phyloP scores from a whole-genome alignment of 1,140 invertebrate species.

The Aradophagus sp. region DNA sequence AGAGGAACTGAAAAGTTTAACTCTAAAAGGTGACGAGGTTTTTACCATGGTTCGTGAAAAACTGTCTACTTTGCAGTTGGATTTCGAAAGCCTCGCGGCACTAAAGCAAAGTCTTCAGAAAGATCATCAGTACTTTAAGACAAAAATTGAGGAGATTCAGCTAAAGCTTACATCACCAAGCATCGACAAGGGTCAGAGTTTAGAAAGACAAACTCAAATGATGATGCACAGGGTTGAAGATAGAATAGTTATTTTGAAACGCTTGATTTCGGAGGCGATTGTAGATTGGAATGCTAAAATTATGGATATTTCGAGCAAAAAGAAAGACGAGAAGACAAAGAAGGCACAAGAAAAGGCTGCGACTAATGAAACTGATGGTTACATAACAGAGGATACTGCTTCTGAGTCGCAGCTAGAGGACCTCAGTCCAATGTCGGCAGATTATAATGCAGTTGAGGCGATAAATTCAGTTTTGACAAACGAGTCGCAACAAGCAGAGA shows the following conservation, averaged over 20 bases:
- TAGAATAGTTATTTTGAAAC: constrained; percentile 79
- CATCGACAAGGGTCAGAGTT: constrained; percentile 71
- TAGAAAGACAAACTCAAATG: constrained; percentile 62
- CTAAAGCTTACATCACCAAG: constrained; percentile 80
- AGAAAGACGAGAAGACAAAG: constrained; percentile 75
- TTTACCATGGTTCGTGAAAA: constrained; percentile 80
- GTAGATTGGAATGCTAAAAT: constrained; percentile 81
- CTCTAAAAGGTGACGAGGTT: constrained; percentile 82
- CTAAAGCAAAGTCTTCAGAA: constrained; percentile 78
- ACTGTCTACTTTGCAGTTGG: constrained; percentile 70
- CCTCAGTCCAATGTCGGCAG: constrained; percentile 69
- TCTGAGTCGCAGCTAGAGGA: constrained; percentile 71
- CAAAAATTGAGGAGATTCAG: constrained; percentile 84
- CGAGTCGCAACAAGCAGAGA: constrained; percentile 51
- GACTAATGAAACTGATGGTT: constrained; percentile 65
- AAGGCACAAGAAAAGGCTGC: constrained; percentile 64
- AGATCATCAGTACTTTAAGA: constrained; percentile 82
- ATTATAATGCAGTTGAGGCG: constrained; percentile 71
- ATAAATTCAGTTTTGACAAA: constrained; percentile 46
- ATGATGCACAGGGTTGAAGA: constrained; percentile 77
- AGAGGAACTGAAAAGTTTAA: constrained; percentile 81
- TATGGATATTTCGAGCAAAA: constrained; percentile 68
- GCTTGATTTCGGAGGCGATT: constrained; percentile 79
- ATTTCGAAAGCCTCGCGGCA: constrained; percentile 71
- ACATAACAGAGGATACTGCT: constrained; percentile 71